Evolutionary conservation across 1,140 invertebrate species (phyloP).

Genomic region (Macrobrachium rosenbergii): DNA sequence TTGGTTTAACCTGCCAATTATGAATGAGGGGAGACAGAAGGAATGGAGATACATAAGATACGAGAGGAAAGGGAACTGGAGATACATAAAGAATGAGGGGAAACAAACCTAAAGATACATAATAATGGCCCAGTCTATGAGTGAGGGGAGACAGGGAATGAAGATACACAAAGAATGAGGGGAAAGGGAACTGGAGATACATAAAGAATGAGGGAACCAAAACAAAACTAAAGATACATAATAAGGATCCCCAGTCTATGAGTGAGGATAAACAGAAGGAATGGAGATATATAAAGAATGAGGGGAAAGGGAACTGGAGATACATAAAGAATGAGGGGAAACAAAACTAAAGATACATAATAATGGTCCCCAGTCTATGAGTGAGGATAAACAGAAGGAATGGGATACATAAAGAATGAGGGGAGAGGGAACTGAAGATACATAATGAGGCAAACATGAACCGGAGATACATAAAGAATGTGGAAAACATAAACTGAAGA

Average conservation of each 20-base stretch:
- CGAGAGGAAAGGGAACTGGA: conserved; percentile 30
- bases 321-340: conserved; percentile 45
- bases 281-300: background rate
- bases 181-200: background rate
- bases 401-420: background rate
- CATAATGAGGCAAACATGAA: no score
- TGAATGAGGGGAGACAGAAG: no score
- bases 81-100: conserved; percentile 44
- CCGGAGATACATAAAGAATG: no score
- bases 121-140: background rate
- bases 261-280: no score
- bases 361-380: background rate
- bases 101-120: background rate
- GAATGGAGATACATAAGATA: background rate
- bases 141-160: background rate
- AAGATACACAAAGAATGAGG: background rate
- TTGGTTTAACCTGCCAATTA: no score
- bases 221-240: background rate
- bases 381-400: background rate
- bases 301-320: conserved; percentile 29
- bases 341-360: background rate
- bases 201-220: conserved; percentile 15
- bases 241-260: no score
- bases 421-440: background rate
- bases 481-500: no score